A percentile compares a stretch with the other conserved stretches of the same genome.
phyloP scores from a whole-genome alignment of 30 jellyfish, hydroid and myxozoan species.

The Nemopilema nomurai region DNA sequence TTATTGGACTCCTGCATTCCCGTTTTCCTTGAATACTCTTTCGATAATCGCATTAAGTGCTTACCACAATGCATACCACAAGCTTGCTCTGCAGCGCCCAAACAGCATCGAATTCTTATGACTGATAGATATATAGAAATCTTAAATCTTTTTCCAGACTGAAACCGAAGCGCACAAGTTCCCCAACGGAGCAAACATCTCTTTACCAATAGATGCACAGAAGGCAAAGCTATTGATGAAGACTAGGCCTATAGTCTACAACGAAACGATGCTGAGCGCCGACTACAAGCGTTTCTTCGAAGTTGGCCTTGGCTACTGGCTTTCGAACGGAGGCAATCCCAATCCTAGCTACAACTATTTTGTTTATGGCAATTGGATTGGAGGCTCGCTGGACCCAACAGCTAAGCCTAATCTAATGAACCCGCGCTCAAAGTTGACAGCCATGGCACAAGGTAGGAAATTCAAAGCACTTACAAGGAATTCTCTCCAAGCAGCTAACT shows the following conservation, averaged over 20 bases:
- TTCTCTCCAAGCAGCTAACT: too few species aligned
- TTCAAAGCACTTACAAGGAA: too few species aligned
- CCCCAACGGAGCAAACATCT: conserved; percentile 44
- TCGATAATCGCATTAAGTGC: too few species aligned
- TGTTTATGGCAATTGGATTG: conserved; percentile 86
- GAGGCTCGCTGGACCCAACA: conserved; percentile 86
- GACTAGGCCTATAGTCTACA: conserved; percentile 77
- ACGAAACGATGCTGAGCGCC: conserved; percentile 56
- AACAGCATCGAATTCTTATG: too few species aligned
- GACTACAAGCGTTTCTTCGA: conserved; percentile 83
- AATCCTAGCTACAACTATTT: conserved; percentile 69
- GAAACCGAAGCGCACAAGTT: conserved; percentile 16
- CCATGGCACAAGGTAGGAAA: conserved; percentile 92
- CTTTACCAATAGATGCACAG: conserved; percentile 69
- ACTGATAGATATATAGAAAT: too few species aligned
- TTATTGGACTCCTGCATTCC: too few species aligned
- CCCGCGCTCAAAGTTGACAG: conserved; percentile 31
- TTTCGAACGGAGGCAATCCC: conserved; percentile 87
- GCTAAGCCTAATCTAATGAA: conserved; percentile 25
- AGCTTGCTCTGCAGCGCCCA: too few species aligned
- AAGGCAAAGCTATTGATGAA: conserved; percentile 62
- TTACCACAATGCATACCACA: too few species aligned
- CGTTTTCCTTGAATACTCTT: too few species aligned
- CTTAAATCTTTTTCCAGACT: conserved; percentile 20
- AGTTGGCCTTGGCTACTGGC: conserved; percentile 95